These are phyloP conservation scores for Phoebastria nigripes DNA, from an alignment of 2,797 vertebrate species.

Conservation along the genomic window DNA sequence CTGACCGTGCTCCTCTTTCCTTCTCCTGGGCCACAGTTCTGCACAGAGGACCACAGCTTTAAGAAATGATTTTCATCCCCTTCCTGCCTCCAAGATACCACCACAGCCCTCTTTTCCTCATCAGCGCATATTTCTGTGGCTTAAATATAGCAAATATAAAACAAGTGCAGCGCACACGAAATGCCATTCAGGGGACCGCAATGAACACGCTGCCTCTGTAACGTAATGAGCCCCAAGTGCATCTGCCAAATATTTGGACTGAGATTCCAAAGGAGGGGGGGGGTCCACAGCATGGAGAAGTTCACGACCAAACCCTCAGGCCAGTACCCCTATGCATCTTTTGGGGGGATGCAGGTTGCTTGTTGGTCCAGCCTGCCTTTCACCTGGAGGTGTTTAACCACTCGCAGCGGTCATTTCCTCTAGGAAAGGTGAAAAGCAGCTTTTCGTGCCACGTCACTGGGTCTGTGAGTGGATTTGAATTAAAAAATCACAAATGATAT, in stretches of 20 bases:
- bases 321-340: not conserved
- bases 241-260: slow-evolving; percentile 3
- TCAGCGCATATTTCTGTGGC: not conserved
- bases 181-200: slow-evolving; percentile 44
- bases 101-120: not conserved
- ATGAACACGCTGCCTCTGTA: not conserved
- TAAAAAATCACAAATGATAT: not conserved
- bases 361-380: not conserved
- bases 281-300: not conserved
- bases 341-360: not conserved
- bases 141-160: slow-evolving; percentile 61
- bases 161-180: slow-evolving; percentile 40
- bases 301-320: not conserved
- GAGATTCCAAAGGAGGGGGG: not conserved
- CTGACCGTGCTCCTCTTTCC: rapidly evolving
- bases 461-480: not conserved
- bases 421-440: not conserved
- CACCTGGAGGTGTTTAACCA: not conserved
- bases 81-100: not conserved
- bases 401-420: not conserved
- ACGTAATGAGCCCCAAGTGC: not conserved
- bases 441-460: not conserved
- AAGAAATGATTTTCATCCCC: not conserved
- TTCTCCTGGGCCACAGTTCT: not conserved
- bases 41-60: not conserved